phyloP scores from a whole-genome alignment of 2,888 invertebrate genomes.

The Limnephilus marmoratus region DNA sequence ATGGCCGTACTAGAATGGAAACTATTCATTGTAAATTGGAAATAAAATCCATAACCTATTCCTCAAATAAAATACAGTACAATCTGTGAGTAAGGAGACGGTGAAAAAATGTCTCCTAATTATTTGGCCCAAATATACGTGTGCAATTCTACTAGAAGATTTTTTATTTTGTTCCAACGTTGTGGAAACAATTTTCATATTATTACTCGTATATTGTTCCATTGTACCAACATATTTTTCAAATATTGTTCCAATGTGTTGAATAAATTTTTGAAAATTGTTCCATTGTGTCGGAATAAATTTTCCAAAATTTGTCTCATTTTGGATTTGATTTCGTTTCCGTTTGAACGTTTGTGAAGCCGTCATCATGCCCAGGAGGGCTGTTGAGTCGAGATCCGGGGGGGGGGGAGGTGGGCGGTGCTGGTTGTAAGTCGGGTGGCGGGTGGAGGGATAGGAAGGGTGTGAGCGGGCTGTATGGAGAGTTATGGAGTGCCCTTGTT shows the following conservation, averaged over 20 bases:
- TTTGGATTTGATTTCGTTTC: neutral
- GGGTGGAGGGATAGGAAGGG: neutral
- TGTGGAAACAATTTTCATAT: neutral
- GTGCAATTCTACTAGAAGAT: neutral
- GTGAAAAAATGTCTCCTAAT: too few species aligned
- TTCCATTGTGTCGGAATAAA: neutral
- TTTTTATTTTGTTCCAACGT: neutral
- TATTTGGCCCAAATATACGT: too few species aligned
- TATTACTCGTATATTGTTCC: neutral
- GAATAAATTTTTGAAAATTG: neutral
- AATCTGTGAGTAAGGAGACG: too few species aligned
- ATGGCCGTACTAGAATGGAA: too few species aligned
- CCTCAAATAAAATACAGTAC: too few species aligned
- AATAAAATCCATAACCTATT: too few species aligned
- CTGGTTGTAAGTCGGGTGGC: neutral
- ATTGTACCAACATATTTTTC: neutral
- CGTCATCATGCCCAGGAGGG: conserved; percentile 35
- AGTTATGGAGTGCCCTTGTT: conserved; percentile 53
- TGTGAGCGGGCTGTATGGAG: conserved; percentile 11
- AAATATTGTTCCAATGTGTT: neutral
- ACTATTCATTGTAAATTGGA: too few species aligned
- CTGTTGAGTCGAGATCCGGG: neutral
- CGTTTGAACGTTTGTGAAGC: conserved; percentile 17
- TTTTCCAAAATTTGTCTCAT: neutral
- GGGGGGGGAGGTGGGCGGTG: neutral